Evolutionary conservation across 2,888 invertebrate genomes (phyloP).

Genomic region (Salticus scenicus): DNA sequence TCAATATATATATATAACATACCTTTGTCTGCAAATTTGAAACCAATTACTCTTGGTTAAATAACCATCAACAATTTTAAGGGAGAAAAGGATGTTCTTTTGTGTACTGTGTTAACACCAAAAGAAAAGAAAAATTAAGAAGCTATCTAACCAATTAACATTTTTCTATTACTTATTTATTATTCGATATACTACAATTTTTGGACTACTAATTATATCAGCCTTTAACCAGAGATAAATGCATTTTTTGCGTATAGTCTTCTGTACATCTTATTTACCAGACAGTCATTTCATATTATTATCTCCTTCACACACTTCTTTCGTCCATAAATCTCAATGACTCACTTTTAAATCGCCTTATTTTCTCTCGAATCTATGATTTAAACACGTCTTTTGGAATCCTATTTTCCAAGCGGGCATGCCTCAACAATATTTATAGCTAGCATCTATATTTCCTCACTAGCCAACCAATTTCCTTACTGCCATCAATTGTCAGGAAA

Average conservation of each 20-base stretch:
- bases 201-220: background rate
- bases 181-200: background rate
- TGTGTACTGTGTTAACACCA: no score
- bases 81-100: no score
- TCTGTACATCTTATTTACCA: background rate
- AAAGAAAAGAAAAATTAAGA: no score
- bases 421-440: background rate
- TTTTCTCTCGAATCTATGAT: background rate
- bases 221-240: no score
- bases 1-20: no score
- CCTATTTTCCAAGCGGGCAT: background rate
- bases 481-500: slow-evolving; percentile 12
- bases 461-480: background rate
- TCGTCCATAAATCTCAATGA: background rate
- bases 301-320: background rate
- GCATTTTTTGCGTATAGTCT: no score
- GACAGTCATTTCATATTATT: background rate
- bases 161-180: no score
- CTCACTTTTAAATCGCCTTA: background rate
- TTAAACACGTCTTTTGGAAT: slow-evolving; percentile 1
- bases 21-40: no score
- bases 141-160: no score
- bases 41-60: no score
- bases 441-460: background rate
- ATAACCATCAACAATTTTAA: no score